Conservation (phyloP, 2,113 vertebrate species). For the Montifringilla adamsi region DNA sequence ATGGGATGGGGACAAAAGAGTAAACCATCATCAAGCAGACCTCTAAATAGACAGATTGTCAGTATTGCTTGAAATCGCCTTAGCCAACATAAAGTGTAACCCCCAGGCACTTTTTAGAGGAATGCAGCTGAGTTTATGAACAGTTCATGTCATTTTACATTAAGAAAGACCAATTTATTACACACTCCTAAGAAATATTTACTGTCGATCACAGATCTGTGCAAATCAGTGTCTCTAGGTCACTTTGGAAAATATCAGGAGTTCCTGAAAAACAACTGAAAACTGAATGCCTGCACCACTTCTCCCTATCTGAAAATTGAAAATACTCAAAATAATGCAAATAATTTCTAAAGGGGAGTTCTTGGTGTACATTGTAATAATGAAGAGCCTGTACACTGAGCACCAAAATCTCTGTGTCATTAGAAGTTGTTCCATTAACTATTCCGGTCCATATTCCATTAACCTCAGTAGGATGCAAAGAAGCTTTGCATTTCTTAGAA, state of each 20-base stretch:
- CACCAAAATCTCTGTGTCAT: neutral
- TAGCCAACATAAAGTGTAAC: neutral
- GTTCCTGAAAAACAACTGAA: neutral
- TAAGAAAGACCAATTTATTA: neutral
- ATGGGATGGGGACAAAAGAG: neutral
- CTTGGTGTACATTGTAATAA: neutral
- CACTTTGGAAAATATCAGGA: neutral
- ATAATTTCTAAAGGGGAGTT: neutral
- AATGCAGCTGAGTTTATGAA: neutral
- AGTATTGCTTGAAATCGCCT: neutral
- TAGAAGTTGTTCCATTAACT: neutral
- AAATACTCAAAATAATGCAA: neutral
- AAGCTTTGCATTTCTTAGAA: neutral
- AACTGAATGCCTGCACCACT: neutral
- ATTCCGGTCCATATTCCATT: neutral
- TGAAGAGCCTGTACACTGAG: neutral
- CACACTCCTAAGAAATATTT: neutral
- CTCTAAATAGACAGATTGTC: neutral
- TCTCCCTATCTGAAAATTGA: neutral
- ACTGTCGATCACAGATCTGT: neutral
- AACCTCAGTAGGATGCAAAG: neutral
- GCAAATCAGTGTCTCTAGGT: neutral
- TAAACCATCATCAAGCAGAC: neutral
- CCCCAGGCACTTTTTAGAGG: neutral
- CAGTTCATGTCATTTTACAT: rapidly evolving